Evolutionary conservation across 1,140 invertebrate species (phyloP).

Genomic region (Meloidogyne hapla): DNA sequence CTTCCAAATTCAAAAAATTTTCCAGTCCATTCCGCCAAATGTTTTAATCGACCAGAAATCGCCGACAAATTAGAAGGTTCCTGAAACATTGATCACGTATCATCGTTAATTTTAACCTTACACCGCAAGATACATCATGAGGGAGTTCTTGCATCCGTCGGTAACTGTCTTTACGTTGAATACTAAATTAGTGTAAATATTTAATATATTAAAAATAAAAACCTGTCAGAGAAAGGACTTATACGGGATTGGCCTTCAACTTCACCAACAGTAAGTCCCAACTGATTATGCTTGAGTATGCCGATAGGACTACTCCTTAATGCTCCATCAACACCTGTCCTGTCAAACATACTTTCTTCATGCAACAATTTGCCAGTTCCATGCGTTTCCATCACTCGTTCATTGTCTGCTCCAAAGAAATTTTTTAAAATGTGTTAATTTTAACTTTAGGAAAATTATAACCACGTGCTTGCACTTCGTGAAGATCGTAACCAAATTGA

Average conservation of each 20-base stretch:
- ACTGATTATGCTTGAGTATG: slow-evolving; percentile 6
- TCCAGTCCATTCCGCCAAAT: background rate
- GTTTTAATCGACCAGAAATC: background rate
- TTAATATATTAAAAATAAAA: background rate
- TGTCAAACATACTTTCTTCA: slow-evolving; percentile 11
- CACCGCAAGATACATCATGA: slow-evolving; percentile 28
- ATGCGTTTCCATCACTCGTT: slow-evolving; percentile 56
- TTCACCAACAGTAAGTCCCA: background rate
- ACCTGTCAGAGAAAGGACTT: slow-evolving; percentile 23
- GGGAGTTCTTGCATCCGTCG: slow-evolving; percentile 56
- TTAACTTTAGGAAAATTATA: background rate
- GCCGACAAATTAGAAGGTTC: background rate
- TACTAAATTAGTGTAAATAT: slow-evolving; percentile 39
- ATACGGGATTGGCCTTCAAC: background rate
- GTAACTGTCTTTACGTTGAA: slow-evolving; percentile 61
- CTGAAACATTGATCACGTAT: no score
- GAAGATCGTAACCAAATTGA: slow-evolving; percentile 59
- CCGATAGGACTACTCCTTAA: background rate
- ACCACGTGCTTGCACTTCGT: slow-evolving; percentile 57
- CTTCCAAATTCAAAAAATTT: background rate
- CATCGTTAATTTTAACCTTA: background rate
- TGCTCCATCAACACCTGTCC: background rate
- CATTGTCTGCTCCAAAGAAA: slow-evolving; percentile 41
- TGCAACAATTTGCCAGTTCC: slow-evolving; percentile 43
- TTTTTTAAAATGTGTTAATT: no score